phyloP scores from a whole-genome alignment of 2,888 invertebrate genomes.

The Lithodes maja region DNA sequence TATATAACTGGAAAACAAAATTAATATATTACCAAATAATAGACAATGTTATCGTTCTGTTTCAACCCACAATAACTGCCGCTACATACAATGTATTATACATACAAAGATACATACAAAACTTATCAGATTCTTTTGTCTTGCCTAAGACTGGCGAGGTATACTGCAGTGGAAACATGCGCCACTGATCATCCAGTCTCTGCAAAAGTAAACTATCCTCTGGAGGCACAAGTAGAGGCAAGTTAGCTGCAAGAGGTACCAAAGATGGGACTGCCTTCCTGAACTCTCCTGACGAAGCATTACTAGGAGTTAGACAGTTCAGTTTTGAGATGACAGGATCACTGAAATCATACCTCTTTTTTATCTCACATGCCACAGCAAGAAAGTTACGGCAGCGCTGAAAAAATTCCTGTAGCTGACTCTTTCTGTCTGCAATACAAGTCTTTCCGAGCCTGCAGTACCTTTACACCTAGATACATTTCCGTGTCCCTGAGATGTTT shows the following conservation, averaged over 20 bases:
- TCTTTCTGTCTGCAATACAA: neutral
- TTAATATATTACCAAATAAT: too few species aligned
- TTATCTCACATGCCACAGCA: slow-evolving; percentile 4
- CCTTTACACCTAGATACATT: slow-evolving; percentile 32
- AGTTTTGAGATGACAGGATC: slow-evolving; percentile 20
- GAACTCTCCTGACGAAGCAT: slow-evolving; percentile 5
- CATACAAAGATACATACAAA: neutral
- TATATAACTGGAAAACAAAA: too few species aligned
- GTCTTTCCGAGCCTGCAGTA: neutral
- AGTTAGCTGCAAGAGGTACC: neutral
- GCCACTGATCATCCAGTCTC: slow-evolving; percentile 20
- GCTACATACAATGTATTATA: too few species aligned
- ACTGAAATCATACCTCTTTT: slow-evolving; percentile 28
- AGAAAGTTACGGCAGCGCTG: slow-evolving; percentile 9
- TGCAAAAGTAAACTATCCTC: slow-evolving; percentile 5
- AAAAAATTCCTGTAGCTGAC: neutral
- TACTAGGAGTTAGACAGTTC: slow-evolving; percentile 18
- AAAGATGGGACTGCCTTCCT: slow-evolving; percentile 19
- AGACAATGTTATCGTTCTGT: too few species aligned
- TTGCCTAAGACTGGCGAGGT: neutral
- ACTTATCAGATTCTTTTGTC: slow-evolving; percentile 15
- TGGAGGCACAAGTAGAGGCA: neutral
- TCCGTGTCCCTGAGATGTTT: slow-evolving; percentile 9
- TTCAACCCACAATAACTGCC: too few species aligned
- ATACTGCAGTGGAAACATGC: slow-evolving; percentile 6